Evolutionary conservation across 2,888 invertebrate species (phyloP), one percentile per base, ranked within the genome.

Genomic region (Tetramorium bicarinatum): DNA sequence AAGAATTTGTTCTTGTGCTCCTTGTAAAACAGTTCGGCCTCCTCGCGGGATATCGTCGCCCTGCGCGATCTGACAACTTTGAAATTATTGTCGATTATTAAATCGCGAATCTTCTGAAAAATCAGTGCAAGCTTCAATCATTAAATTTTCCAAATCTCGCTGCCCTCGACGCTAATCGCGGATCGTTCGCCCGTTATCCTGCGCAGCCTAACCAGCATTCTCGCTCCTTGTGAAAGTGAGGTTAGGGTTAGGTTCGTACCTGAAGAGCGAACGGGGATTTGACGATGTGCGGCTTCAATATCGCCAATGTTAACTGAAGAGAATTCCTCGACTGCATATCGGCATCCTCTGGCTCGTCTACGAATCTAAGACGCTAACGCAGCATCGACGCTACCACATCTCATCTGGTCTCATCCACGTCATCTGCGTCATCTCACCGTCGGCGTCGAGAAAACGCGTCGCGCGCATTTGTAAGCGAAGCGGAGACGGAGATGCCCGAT

Each of bases 1-100:
- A 98, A 98, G 95, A 98, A 98, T 94, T 97, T 98, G 11, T 96
- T 96, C 92, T 96, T 96, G 94, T 99, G 99, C 93, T 98, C 98
- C 59, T 95, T 95, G 93, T 99, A 99, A 95, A 99, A 98, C 66
- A 95, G 95, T 91, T 97, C 96, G 1, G 98, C 98, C 87, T 97
- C 95, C 88, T 96, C 94, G 75, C 94, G 93, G 75, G 96, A 96
- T 87, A 98, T 95, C 67, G 94, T 95, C 72, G 97, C 95, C 90
- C 97, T 95, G 94, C 96, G 97, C 0, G 97, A 96, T 93, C 96
- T 96, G 2, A 98, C 95, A 82, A 98, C 95, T 92, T 97, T 96
- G 93, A 98, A 98, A 90, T 97, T 96, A 90, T 96, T 96, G 86
- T 96, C 93, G 69, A 96, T 95, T 87, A 98, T 97, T 88, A 97